Evolutionary conservation across 1,140 invertebrate genomes (phyloP), one percentile per base, ranked within the genome.

Genomic region (Drosophila lacteicornis): DNA sequence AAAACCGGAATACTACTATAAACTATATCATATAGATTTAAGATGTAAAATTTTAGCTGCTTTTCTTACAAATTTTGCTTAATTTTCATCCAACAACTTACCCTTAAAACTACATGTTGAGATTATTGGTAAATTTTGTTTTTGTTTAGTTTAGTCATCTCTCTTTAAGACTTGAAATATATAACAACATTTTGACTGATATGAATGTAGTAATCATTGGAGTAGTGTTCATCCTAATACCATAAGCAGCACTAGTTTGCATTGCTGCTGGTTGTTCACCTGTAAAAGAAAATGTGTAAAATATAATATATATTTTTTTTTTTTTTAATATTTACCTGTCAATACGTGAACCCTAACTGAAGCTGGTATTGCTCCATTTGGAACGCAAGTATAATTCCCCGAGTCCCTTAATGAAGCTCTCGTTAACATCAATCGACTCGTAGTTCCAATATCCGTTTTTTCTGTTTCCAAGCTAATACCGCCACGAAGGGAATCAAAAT

Each of bases 381-480:
- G 97, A 80, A 96, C 95, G 92, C 97, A 98, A 25, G 96, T 97
- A 93, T 98, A 98, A 93, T 97, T 97, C 78, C 97, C 98, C 38
- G 97, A 97, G 94, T 98, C 97, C 36, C 95, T 94, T 47, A 97
- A 94, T 25, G 96, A 95, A 13, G 97, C 97, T 91, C 97, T 96
- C 12, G 97, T 98, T 73, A 98, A 95, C 91, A 98, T 95, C 69
- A 98, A 94, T 91, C 97, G 97, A 93, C 97, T 98, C 47, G 97
- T 97, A 42, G 97, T 98, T 13, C 97, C 97, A 8, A 95, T 94
- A 80, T 97, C 97, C 5, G 97, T 97, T 94, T 98, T 98, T 93
- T 98, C 97, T 2, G 97, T 98, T 93, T 98, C 97, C 80, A 98
- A 94, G 90, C 96, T 97, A 90, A 98, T 97, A 12, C 97, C 97